Percentiles rank a stretch among this genome's conserved stretches.
These are phyloP conservation scores for Gobius niger DNA, from an alignment of 2,113 vertebrate genomes.

Conservation along the genomic window DNA sequence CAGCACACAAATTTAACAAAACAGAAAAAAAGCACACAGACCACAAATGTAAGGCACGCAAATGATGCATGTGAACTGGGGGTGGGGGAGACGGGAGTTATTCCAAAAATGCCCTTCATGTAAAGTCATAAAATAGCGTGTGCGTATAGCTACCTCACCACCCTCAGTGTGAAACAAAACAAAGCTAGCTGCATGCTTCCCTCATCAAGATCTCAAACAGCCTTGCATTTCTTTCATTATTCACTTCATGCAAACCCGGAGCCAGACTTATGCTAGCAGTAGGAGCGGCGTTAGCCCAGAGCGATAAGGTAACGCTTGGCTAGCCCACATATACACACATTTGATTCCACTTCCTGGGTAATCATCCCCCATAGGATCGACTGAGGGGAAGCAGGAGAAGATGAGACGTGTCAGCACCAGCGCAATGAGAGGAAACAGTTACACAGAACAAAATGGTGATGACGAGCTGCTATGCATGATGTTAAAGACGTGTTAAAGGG, in stretches of 20 bases:
- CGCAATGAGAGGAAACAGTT: slow-evolving; percentile 54
- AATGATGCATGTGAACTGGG: slow-evolving; percentile 12
- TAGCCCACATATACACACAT: slow-evolving; percentile 93
- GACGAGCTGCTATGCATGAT: slow-evolving; percentile 33
- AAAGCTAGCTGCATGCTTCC: slow-evolving; percentile 60
- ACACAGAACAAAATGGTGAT: slow-evolving; percentile 44
- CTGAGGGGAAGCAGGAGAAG: slow-evolving; percentile 90
- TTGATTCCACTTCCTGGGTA: slow-evolving; percentile 96
- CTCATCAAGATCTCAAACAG: slow-evolving; percentile 31
- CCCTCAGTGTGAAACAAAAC: slow-evolving; percentile 32
- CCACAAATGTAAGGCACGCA: slow-evolving; percentile 27
- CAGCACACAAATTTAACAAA: slow-evolving; percentile 57
- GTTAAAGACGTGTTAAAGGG: slow-evolving; percentile 31
- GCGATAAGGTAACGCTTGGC: slow-evolving; percentile 60
- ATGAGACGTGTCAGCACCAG: slow-evolving; percentile 82
- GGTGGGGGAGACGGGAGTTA: slow-evolving; percentile 21
- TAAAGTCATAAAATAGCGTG: slow-evolving; percentile 11
- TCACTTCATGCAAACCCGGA: slow-evolving; percentile 84
- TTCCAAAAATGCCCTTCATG: slow-evolving; percentile 26
- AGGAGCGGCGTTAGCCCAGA: slow-evolving; percentile 66
- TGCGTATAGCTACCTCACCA: slow-evolving; percentile 34
- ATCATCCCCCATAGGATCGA: slow-evolving; percentile 95
- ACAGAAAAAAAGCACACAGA: slow-evolving; percentile 48
- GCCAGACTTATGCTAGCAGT: slow-evolving; percentile 33
- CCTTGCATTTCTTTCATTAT: slow-evolving; percentile 70